Conservation (phyloP, 2,888 invertebrate genomes). For the Notodromas monacha region DNA sequence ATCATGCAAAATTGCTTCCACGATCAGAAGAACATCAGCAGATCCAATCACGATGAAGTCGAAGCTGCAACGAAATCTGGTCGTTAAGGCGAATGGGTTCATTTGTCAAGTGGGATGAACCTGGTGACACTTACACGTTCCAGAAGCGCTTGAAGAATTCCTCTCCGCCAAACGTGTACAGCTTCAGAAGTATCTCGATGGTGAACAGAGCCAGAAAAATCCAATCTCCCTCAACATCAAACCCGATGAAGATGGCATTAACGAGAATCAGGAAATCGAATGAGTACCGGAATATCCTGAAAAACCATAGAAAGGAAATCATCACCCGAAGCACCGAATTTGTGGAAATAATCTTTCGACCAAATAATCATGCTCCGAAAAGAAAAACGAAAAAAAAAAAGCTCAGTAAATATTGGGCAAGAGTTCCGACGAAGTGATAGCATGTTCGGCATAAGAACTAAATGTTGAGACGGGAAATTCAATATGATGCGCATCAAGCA, state of each 20-base stretch:
- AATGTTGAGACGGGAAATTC: no score
- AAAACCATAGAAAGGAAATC: no score
- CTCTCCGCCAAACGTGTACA: slow-evolving; percentile 16
- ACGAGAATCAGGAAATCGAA: slow-evolving; percentile 18
- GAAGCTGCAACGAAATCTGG: slow-evolving; percentile 15
- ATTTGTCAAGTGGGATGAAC: no score
- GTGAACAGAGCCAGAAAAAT: slow-evolving; percentile 17
- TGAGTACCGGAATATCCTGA: slow-evolving; percentile 16
- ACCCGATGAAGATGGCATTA: slow-evolving; percentile 17
- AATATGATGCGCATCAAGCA: no score
- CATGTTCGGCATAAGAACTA: no score
- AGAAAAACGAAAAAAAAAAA: no score
- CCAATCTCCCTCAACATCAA: slow-evolving; percentile 16
- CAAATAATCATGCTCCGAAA: no score
- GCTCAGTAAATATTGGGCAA: no score
- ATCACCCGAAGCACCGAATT: no score
- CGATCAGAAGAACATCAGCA: slow-evolving; percentile 13
- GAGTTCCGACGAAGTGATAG: no score
- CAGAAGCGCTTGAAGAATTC: slow-evolving; percentile 16
- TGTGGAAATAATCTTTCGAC: no score
- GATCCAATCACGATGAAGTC: slow-evolving; percentile 18
- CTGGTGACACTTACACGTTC: slow-evolving; percentile 20
- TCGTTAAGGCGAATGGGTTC: not conserved
- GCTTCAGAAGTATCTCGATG: slow-evolving; percentile 17
- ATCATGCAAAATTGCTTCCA: slow-evolving; percentile 10